Evolutionary conservation across 2,888 invertebrate species (phyloP), one percentile per base, ranked within the genome.

Genomic region (Ochropacha duplaris): DNA sequence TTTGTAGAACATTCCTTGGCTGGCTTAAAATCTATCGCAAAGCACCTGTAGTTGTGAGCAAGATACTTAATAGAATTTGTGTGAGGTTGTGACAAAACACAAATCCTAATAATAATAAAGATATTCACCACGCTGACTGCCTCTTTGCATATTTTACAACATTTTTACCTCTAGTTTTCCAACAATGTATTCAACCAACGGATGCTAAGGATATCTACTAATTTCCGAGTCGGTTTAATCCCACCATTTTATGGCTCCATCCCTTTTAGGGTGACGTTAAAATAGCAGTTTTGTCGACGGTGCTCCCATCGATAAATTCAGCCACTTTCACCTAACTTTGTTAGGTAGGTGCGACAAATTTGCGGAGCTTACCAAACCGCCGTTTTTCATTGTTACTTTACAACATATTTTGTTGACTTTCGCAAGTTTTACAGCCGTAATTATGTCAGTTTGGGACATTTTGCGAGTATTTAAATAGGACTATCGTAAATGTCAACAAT

Each of bases 351-450:
- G 69, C 62, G 71, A 71, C 69, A 75, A 74, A 72, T 75, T 76
- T 68, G 74, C 69, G 64, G 58, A 65, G 70, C 71, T 66, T 74
- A 59, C 61, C 59, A 61, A 59, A 72, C 72, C 72, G 67, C 64
- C 64, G 71, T 78, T 71, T 72, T 65, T 78, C 74, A 71, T 74
- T 72, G 76, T 72, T 74, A 75, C 71, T 72, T 77, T 68, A 69
- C 66, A 69, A 71, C 74, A 70, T 68, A 66, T 71, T 74, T 70
- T 57, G 64, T 65, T 61, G 57, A 49, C 56, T 62, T 59, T 19
- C 44, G 9, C 19, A n/a, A 44, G 44, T 44, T 44, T 44, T 44
- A 44, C 44, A 44, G 9, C 16, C 44, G 44, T 19, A 44, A 44
- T 44, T 44, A 19, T 44, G 44, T 44, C 8, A n/a, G 44, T 44